Conservation (phyloP, 2,797 vertebrate species). For the Poeciliopsis paucimaculata region DNA sequence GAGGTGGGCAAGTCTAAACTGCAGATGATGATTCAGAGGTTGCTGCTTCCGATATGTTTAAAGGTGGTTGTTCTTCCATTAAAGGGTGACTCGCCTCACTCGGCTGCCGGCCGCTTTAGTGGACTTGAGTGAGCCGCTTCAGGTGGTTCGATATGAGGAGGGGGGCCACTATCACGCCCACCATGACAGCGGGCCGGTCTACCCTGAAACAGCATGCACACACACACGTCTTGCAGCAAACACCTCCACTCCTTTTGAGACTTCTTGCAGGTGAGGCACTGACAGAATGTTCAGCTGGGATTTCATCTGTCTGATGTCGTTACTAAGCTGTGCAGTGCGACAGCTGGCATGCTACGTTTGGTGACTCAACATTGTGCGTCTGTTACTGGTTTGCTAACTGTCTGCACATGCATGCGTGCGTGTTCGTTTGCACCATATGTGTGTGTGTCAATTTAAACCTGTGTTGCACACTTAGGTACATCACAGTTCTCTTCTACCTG, state of each 20-base stretch:
- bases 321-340: slow-evolving; percentile 23
- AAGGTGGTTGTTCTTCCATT: background rate
- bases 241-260: slow-evolving; percentile 92
- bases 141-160: slow-evolving; percentile 94
- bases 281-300: slow-evolving; percentile 10
- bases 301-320: slow-evolving; percentile 26
- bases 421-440: slow-evolving; percentile 49
- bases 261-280: slow-evolving; percentile 91
- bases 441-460: slow-evolving; percentile 66
- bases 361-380: slow-evolving; percentile 26
- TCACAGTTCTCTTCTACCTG: slow-evolving; percentile 98
- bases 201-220: slow-evolving; percentile 95
- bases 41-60: background rate
- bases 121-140: slow-evolving; percentile 95
- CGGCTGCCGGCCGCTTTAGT: slow-evolving; percentile 89
- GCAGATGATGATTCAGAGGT: background rate
- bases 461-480: slow-evolving; percentile 87
- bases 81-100: slow-evolving; percentile 91
- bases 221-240: slow-evolving; percentile 93
- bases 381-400: slow-evolving; percentile 12
- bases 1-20: slow-evolving; percentile 77
- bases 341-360: background rate
- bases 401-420: slow-evolving; percentile 31
- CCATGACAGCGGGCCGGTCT: slow-evolving; percentile 96
- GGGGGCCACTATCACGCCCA: slow-evolving; percentile 98